A percentile compares a stretch with the other conserved stretches of the same genome.
phyloP scores from a whole-genome alignment of 2,113 vertebrate species.

The Mormoops blainvillei region DNA sequence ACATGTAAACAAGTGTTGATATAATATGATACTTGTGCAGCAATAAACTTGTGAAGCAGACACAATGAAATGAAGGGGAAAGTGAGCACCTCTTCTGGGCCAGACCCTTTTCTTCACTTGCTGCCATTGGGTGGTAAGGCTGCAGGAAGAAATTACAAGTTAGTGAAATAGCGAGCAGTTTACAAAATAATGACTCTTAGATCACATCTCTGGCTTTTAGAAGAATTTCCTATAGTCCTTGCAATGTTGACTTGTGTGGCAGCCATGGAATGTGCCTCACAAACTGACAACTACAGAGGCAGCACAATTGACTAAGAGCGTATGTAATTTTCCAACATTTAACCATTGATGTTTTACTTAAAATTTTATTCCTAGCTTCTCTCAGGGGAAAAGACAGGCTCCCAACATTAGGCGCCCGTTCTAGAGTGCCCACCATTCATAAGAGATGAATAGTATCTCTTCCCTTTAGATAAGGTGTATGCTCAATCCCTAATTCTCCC shows the following conservation, averaged over 20 bases:
- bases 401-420: not conserved
- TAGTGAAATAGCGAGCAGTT: not conserved
- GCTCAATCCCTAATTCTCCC: not conserved
- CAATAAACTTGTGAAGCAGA: not conserved
- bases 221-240: not conserved
- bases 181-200: not conserved
- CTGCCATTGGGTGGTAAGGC: not conserved
- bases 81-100: not conserved
- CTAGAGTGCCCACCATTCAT: not conserved
- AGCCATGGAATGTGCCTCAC: not conserved
- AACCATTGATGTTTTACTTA: not conserved
- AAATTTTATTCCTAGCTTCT: not conserved
- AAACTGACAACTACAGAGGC: not conserved
- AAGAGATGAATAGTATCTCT: not conserved
- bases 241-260: not conserved
- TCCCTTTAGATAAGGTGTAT: not conserved
- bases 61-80: not conserved
- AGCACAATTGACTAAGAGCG: not conserved
- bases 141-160: not conserved
- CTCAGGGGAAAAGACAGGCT: not conserved
- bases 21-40: not conserved
- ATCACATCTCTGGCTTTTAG: not conserved
- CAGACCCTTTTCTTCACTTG: not conserved
- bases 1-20: not conserved
- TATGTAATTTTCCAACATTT: not conserved